Base-by-base conservation (phyloP, 2,797 vertebrate genomes). In the Bufotes viridis region DNA sequence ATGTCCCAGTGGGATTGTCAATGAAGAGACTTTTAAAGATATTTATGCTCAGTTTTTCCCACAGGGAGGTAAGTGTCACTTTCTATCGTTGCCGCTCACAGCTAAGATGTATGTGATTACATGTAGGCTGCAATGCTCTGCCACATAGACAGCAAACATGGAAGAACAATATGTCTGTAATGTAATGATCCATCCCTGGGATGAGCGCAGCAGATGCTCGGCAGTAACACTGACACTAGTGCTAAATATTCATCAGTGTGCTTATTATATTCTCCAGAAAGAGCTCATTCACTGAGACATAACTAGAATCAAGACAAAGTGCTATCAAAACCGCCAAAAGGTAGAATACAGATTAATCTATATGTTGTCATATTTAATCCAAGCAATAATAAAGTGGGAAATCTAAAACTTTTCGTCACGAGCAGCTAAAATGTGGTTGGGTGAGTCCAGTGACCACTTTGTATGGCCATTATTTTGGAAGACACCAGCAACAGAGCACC, bases 1-100 rank as follows among this genome's bases (percentile, higher is more conserved):
- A 94, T 99, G 98, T 81, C 98, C 98, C 93, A 99, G 98, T 84
- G 98, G 98, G 91, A 95, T 99, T 91, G 98, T 99, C 94, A 99
- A 99, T 87, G 98, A 99, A 94, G 98, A 99, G 53, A 99, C 96
- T 57, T 99, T 99, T 94, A 99, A 99, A 95, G 98, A 97, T 90
- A 99, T 99, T 94, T 99, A 99, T 92, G 93, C 98, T 9, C 98
- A 99, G 94, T 99, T 99, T 94, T 99, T 99, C 93, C 98, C 98
- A 72, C 98, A 99, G 94, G 98, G 98, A 97, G 98, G 98, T 99
- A 91, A 93, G 97, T 96, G 90, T 26, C 60, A 57, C 0, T 14
- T 49, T 53, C 15, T 89, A 51, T n/a, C 29, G 7, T 8, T 22
- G 24, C 70, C 34, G 18, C 12, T 81, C 20, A 51, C 15, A 22